phyloP scores from a whole-genome alignment of 2,888 invertebrate genomes.

The Allophyes oxyacanthae region DNA sequence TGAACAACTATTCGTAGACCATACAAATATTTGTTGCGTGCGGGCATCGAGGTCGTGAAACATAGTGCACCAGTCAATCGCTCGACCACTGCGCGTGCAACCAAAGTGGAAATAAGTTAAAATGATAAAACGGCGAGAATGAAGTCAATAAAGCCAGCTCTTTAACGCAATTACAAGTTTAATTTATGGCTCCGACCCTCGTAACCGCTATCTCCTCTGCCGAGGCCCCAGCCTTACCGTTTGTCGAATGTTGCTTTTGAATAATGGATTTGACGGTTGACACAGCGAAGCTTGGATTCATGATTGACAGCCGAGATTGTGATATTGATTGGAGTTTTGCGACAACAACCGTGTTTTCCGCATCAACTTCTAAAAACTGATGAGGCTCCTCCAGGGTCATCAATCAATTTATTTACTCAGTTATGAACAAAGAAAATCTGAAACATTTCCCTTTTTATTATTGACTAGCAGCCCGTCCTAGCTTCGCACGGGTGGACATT shows the following conservation, averaged over 20 bases:
- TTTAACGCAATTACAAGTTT: slow-evolving; percentile 22
- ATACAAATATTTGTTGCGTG: no score
- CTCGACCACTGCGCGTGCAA: no score
- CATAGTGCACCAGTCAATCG: no score
- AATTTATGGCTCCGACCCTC: slow-evolving; percentile 6
- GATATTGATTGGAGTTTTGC: slow-evolving; percentile 51
- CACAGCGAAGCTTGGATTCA: slow-evolving; percentile 61
- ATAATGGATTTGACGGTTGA: slow-evolving; percentile 73
- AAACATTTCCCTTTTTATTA: slow-evolving; percentile 1
- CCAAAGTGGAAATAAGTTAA: no score
- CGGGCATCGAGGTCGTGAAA: no score
- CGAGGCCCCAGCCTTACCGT: slow-evolving; percentile 47
- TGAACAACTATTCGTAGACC: no score
- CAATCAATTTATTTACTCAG: slow-evolving; percentile 50
- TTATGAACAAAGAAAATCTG: slow-evolving; percentile 26
- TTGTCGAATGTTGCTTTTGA: slow-evolving; percentile 75
- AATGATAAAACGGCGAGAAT: neutral
- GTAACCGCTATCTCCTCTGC: slow-evolving; percentile 33
- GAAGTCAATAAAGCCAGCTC: slow-evolving; percentile 5
- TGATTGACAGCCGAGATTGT: slow-evolving; percentile 60
- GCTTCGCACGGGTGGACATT: no score
- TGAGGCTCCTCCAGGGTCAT: slow-evolving; percentile 32
- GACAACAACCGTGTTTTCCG: slow-evolving; percentile 44
- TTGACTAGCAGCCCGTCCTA: no score
- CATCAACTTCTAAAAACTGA: slow-evolving; percentile 46